phyloP scores from a whole-genome alignment of 2,888 invertebrate species.

The Plutella xylostella region DNA sequence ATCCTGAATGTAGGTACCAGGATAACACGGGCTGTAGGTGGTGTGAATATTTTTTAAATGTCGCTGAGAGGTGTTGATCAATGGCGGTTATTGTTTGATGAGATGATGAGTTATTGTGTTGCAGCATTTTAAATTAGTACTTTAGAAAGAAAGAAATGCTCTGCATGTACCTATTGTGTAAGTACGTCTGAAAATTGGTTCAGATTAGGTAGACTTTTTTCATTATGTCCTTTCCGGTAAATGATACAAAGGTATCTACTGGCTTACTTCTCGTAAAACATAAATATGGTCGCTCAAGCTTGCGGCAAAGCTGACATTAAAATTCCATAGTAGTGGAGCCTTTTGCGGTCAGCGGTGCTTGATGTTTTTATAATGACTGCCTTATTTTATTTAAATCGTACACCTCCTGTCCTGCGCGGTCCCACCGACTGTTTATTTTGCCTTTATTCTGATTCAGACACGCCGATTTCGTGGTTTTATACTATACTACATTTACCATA shows the following conservation, averaged over 20 bases:
- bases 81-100: too few relatives aligned
- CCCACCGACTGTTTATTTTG: constrained; percentile 61
- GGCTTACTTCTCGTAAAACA: constrained; percentile 1
- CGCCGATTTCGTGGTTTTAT: constrained; percentile 67
- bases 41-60: constrained; percentile 27
- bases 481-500: constrained; percentile 63
- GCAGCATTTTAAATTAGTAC: too few relatives aligned
- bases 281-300: constrained; percentile 1
- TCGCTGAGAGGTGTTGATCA: not conserved
- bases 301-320: constrained; percentile 10
- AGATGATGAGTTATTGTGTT: too few relatives aligned
- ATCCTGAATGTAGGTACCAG: constrained; percentile 32
- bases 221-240: not conserved
- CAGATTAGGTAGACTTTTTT: too few relatives aligned
- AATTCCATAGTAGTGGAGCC: constrained; percentile 5
- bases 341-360: constrained; percentile 17
- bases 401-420: constrained; percentile 36
- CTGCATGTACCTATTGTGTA: too few relatives aligned
- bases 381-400: constrained; percentile 39
- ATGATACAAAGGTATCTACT: not conserved
- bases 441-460: constrained; percentile 65
- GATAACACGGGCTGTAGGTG: not conserved
- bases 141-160: too few relatives aligned
- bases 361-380: constrained; percentile 48
- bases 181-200: too few relatives aligned